Base-by-base conservation (phyloP, 2,888 invertebrate genomes). In the Euspilapteryx auroguttella region DNA sequence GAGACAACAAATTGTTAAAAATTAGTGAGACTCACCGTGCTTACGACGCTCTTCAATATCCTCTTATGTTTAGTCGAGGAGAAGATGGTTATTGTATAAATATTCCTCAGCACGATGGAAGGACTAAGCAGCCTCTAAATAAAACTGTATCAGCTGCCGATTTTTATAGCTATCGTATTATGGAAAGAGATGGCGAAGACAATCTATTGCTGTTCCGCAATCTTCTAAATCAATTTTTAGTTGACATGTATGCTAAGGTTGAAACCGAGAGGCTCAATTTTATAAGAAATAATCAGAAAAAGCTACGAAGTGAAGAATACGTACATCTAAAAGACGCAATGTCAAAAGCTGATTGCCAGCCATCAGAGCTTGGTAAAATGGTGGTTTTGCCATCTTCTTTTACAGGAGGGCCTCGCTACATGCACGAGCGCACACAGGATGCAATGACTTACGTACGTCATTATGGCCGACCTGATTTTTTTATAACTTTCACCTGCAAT, bases 1-100 rank as follows among this genome's bases (percentile, higher is more conserved):
- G 35, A 31, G 26, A 38, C 31, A 32, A 29, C 27, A 27, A 25
- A 24, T 28, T 33, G 15, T 25, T 28, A 30, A n/a, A 28, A 27
- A 13, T 33, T 12, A 29, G 24, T 21, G 41, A 45, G 28, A 36
- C 32, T 6, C 45, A 45, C 21, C 32, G 41, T 17, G 37, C 41
- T 13, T 47, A 46, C 30, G 52, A 58, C 30, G 13, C n/a, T n/a
- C 34, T 59, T 17, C 42, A 47, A 29, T 63, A 63, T 34, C 33
- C 35, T n/a, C 14, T 35, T 12, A 7, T 33, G 17, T 31, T 33
- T 24, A 12, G 12, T 2, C 12, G 11, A 12, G 35, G 31, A 5
- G 13, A 33, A 3, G 31, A 35, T 17, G 32, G 34, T 11, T 34
- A 34, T 33, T 25, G 35, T 12, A 25, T 43, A 9, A 29, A 36